Percentiles rank a stretch among this genome's conserved stretches.
phyloP scores from a whole-genome alignment of 1,140 invertebrate genomes.

The Asobara japonica region DNA sequence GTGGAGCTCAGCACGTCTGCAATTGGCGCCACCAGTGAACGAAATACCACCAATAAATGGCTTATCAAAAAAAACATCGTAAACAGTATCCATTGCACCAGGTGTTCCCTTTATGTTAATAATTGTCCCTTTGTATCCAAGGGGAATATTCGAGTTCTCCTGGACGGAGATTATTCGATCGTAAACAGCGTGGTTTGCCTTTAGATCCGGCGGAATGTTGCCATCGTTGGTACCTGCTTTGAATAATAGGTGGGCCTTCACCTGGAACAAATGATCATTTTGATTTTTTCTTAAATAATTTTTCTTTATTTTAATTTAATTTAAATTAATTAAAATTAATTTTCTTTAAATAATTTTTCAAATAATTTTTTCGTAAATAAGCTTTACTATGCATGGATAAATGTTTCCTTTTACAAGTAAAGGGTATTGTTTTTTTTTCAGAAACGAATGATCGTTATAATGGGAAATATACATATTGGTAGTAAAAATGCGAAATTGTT shows the following conservation, averaged over 20 bases:
- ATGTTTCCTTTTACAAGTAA: too few relatives aligned
- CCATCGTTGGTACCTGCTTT: conserved; percentile 55
- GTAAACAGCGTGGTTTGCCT: conserved; percentile 74
- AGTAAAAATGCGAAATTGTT: too few relatives aligned
- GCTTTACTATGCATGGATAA: too few relatives aligned
- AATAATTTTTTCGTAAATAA: too few relatives aligned
- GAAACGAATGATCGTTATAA: too few relatives aligned
- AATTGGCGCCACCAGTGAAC: conserved; percentile 66
- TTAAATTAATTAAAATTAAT: too few relatives aligned
- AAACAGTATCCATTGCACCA: conserved; percentile 67
- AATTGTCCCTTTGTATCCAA: conserved; percentile 84
- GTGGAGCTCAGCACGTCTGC: conserved; percentile 68
- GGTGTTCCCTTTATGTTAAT: conserved; percentile 74
- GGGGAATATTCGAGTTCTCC: conserved; percentile 78
- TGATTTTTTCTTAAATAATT: too few relatives aligned
- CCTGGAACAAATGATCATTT: too few relatives aligned
- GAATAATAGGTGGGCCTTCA: conserved; percentile 80
- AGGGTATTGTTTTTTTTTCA: too few relatives aligned
- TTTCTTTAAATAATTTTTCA: too few relatives aligned
- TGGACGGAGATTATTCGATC: conserved; percentile 86
- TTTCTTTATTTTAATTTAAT: too few relatives aligned
- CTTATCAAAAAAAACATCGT: conserved; percentile 83
- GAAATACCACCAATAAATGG: conserved; percentile 68
- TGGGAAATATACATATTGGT: too few relatives aligned
- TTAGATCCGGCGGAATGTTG: conserved; percentile 71